Conservation (phyloP, 2,888 invertebrate genomes). For the Uloborus plumipes region DNA sequence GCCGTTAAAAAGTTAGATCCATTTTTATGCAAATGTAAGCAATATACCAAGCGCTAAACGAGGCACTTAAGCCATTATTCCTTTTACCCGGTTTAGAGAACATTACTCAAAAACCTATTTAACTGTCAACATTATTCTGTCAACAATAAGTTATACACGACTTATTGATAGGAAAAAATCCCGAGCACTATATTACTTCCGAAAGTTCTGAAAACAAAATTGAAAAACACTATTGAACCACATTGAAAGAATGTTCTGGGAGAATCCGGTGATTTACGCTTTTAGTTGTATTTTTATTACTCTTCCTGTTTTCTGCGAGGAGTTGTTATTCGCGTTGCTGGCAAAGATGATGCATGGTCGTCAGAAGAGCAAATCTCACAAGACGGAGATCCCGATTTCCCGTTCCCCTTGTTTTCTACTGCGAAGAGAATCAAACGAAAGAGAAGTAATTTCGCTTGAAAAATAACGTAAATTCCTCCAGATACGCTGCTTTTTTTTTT, state of each 20-base stretch:
- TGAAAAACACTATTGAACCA: slow-evolving; percentile 1
- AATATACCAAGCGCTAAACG: too few species aligned
- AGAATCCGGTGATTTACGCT: slow-evolving; percentile 42
- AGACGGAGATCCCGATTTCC: slow-evolving; percentile 48
- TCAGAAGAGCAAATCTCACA: slow-evolving; percentile 37
- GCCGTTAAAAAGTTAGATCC: too few species aligned
- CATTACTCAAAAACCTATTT: too few species aligned
- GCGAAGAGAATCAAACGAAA: background rate
- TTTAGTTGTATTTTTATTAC: slow-evolving; percentile 38
- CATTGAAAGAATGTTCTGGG: slow-evolving; percentile 48
- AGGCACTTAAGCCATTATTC: too few species aligned
- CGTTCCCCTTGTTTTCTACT: slow-evolving; percentile 35
- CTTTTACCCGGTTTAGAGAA: too few species aligned
- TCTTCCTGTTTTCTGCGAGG: slow-evolving; percentile 9
- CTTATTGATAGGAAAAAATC: too few species aligned
- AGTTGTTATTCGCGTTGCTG: slow-evolving; percentile 29
- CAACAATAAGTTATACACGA: too few species aligned
- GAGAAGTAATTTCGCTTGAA: slow-evolving; percentile 44
- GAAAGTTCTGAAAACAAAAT: too few species aligned
- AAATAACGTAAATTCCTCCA: slow-evolving; percentile 58
- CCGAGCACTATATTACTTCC: too few species aligned
- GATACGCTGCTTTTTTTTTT: slow-evolving; percentile 34
- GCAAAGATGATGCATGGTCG: slow-evolving; percentile 49
- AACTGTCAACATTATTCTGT: too few species aligned
- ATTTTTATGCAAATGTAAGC: too few species aligned